Evolutionary conservation across 23 tunicate species (phyloP).

Genomic region (Phallusia fumigata): DNA sequence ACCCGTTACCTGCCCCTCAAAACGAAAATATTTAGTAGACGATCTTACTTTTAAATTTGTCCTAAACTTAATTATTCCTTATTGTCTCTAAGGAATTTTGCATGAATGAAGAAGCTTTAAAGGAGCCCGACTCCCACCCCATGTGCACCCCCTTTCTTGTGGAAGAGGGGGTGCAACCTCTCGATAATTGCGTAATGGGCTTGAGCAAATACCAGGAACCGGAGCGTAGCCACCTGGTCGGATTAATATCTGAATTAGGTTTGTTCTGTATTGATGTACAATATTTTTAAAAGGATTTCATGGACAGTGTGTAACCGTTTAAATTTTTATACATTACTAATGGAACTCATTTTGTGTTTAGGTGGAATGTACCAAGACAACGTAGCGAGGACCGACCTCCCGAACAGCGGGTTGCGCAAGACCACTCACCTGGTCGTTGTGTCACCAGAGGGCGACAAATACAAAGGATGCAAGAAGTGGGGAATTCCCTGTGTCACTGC

Average conservation of each 20-base stretch:
- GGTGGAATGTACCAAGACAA: constrained; percentile 71
- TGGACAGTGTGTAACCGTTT: too few relatives aligned
- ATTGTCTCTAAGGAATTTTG: neutral
- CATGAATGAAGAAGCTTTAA: neutral
- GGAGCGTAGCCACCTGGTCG: constrained; percentile 48
- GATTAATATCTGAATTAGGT: constrained; percentile 57
- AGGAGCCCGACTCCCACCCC: constrained; percentile 38
- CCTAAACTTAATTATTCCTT: neutral
- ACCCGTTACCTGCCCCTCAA: too few relatives aligned
- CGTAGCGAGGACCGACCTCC: constrained; percentile 61
- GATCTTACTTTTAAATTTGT: too few relatives aligned
- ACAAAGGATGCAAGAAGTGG: constrained; percentile 73
- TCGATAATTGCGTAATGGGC: constrained; percentile 51
- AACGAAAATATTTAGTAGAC: too few relatives aligned
- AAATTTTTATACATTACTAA: too few relatives aligned
- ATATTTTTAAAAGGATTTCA: too few relatives aligned
- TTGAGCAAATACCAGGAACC: constrained; percentile 66
- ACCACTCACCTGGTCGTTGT: constrained; percentile 80
- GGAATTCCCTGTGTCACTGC: constrained; percentile 71
- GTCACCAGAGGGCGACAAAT: constrained; percentile 82
- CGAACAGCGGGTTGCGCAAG: constrained; percentile 11
- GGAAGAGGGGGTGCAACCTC: constrained; percentile 29
- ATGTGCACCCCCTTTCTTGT: constrained; percentile 73
- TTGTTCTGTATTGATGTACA: neutral
- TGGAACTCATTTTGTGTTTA: neutral